Conservation (phyloP, 2,797 vertebrate genomes). For the Poecilia velifera region DNA sequence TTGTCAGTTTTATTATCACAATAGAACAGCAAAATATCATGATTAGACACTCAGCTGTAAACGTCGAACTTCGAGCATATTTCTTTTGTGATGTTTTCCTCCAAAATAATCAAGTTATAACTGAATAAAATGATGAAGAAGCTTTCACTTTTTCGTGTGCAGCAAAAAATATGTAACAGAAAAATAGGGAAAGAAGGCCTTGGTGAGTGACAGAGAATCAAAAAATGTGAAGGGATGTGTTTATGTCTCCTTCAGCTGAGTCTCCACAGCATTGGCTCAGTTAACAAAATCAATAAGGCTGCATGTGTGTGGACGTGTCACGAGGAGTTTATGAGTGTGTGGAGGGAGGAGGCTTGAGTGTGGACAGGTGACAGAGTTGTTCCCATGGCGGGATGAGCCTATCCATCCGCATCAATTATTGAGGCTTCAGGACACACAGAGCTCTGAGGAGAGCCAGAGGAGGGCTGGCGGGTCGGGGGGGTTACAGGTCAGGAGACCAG, state of each 20-base stretch:
- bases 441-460: slow-evolving; percentile 27
- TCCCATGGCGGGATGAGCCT: slow-evolving; percentile 65
- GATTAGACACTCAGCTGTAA: background rate
- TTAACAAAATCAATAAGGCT: slow-evolving; percentile 85
- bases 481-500: slow-evolving; percentile 75
- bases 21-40: too few species aligned
- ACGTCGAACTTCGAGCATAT: background rate
- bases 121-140: background rate
- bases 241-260: slow-evolving; percentile 29
- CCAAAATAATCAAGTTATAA: background rate
- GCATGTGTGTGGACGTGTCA: slow-evolving; percentile 76
- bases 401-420: slow-evolving; percentile 82
- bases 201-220: slow-evolving; percentile 18
- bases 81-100: background rate
- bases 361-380: slow-evolving; percentile 59
- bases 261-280: slow-evolving; percentile 75
- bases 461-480: slow-evolving; percentile 18
- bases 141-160: too few species aligned
- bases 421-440: slow-evolving; percentile 69
- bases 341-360: slow-evolving; percentile 40
- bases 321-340: slow-evolving; percentile 55
- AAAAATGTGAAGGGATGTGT: slow-evolving; percentile 46
- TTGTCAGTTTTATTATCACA: too few species aligned
- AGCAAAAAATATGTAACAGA: background rate
- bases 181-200: background rate